Evolutionary conservation across 1,140 invertebrate species (phyloP).

Genomic region (Lepidurus couesii): DNA sequence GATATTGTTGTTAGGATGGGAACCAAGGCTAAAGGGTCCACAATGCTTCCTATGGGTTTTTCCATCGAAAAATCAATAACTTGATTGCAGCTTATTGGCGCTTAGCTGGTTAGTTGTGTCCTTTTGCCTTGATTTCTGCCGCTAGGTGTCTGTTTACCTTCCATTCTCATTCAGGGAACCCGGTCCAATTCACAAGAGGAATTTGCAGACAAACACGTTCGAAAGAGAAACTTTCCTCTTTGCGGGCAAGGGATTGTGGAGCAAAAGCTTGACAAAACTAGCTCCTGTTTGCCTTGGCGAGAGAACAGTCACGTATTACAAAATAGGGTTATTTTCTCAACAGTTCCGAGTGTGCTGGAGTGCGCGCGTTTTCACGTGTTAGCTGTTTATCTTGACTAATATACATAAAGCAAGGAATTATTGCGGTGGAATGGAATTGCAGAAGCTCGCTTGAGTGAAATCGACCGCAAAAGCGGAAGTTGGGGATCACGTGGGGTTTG

Average conservation of each 20-base stretch:
- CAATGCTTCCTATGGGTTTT: not conserved
- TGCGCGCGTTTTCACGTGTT: not conserved
- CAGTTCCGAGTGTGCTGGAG: not conserved
- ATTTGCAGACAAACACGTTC: not conserved
- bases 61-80: not conserved
- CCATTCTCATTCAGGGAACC: not conserved
- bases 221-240: not conserved
- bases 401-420: not conserved
- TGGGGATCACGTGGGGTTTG: not conserved
- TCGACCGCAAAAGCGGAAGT: slow-evolving; percentile 20
- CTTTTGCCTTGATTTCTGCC: not conserved
- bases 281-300: not conserved
- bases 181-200: not conserved
- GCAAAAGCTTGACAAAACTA: not conserved
- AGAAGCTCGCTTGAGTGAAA: slow-evolving; percentile 5
- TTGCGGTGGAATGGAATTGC: not conserved
- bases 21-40: not conserved
- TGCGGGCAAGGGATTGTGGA: not conserved
- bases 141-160: not conserved
- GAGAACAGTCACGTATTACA: not conserved
- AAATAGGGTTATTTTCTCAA: not conserved
- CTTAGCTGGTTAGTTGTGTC: not conserved
- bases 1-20: slow-evolving; percentile 19
- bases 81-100: slow-evolving; percentile 17
- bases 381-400: not conserved